Conservation (phyloP, 2,113 vertebrate genomes). For the Cynocephalus volans region DNA sequence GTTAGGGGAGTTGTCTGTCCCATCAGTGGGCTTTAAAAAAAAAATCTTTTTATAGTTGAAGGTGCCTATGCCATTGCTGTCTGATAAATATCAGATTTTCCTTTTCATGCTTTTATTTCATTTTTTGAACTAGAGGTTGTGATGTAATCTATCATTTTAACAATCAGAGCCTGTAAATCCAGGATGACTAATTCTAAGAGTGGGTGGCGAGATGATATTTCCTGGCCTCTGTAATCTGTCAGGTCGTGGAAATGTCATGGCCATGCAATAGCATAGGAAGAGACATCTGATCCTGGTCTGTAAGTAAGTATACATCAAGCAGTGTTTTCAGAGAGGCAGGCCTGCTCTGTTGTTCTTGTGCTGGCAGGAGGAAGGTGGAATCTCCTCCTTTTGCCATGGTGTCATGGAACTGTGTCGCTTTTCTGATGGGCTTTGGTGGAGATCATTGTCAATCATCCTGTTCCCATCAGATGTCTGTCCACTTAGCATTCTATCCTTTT, state of each 20-base stretch:
- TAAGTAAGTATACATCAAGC: background rate
- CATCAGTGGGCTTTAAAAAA: background rate
- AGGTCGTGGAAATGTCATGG: background rate
- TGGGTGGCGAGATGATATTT: background rate
- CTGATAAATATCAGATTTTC: background rate
- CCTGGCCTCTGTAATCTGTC: background rate
- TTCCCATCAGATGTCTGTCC: background rate
- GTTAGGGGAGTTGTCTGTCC: background rate
- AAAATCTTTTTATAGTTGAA: background rate
- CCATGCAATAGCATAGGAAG: background rate
- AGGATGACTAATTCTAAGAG: background rate
- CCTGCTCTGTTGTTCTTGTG: background rate
- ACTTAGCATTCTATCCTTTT: background rate
- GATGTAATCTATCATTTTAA: background rate
- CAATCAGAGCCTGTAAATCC: background rate
- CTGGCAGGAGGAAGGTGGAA: background rate
- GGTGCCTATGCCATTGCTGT: background rate
- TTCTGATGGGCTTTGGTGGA: background rate
- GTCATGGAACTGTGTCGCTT: background rate
- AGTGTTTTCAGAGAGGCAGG: background rate
- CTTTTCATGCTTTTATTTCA: background rate
- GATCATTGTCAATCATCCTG: background rate
- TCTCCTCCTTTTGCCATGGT: background rate
- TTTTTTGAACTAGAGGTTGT: background rate
- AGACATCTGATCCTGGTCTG: background rate